phyloP scores from a whole-genome alignment of 2,888 invertebrate species.

The Drosophila anomalata region DNA sequence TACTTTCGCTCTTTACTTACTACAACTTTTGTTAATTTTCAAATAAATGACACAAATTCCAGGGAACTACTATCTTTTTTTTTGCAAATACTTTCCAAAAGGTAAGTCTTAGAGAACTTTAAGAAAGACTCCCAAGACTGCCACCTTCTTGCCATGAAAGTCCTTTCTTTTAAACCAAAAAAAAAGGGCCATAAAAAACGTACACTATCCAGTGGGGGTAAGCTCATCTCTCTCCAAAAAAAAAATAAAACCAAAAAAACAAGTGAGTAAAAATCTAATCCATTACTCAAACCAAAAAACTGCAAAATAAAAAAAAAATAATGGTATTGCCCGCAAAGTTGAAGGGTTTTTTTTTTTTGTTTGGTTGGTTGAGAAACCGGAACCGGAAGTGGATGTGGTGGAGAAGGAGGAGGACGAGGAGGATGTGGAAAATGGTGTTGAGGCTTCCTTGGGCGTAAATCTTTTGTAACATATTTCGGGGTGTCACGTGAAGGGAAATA shows the following conservation, averaged over 20 bases:
- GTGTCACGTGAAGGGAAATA: slow-evolving; percentile 69
- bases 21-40: neutral
- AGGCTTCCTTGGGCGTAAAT: slow-evolving; percentile 64
- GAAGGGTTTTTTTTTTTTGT: neutral
- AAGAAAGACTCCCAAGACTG: too few species aligned
- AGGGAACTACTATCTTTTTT: too few species aligned
- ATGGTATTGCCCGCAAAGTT: slow-evolving; percentile 43
- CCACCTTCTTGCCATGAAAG: neutral
- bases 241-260: neutral
- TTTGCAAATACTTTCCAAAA: too few species aligned
- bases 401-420: slow-evolving; percentile 3
- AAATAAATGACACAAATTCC: neutral
- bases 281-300: slow-evolving; percentile 76
- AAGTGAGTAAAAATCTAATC: slow-evolving; percentile 77
- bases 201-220: slow-evolving; percentile 16
- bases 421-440: slow-evolving; percentile 14
- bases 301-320: slow-evolving; percentile 58
- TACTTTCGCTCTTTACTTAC: neutral
- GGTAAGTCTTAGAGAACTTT: too few species aligned
- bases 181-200: slow-evolving; percentile 29
- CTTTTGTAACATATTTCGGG: slow-evolving; percentile 69
- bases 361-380: neutral
- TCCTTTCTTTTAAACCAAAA: neutral
- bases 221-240: neutral
- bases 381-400: slow-evolving; percentile 11